Base-by-base conservation (phyloP, 64 coral and sea anemone genomes). In the Pachyseris speciosa region DNA sequence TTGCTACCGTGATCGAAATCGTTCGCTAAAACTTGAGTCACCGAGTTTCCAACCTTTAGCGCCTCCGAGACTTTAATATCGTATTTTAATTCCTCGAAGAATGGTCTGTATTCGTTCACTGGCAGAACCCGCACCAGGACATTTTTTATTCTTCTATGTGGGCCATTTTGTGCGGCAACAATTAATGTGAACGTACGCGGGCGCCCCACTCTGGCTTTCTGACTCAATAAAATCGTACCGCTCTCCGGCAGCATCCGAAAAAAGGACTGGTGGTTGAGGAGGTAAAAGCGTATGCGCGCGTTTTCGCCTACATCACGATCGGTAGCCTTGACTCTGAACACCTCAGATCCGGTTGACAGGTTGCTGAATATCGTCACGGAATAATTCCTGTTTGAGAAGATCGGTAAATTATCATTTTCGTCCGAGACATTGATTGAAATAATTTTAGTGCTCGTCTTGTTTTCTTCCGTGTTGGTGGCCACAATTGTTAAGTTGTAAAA, bases 41-140 rank as follows among this genome's bases (percentile, higher is more conserved):
- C 86, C 28, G 95, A 96, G 20, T 87, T 96, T 10, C 95, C 95
- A 47, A 89, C 57, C 52, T 84, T 85, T 32, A 96, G 61, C 6
- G 95, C 95, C 20, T 96, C 95, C 0, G 95, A 96, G 28, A 96
- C 95, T 13, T 78, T 69, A 7, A 96, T 79, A 17, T 64, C 85
- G 63, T 96, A 96, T 27, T 96, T 75, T 27, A 89, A 42, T 29
- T 83, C 80, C 45, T 93, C 74, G 67, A 96, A 96, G 64, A 84
- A 93, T 33, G 95, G 95, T 59, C 95, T 71, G 37, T 86, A 50
- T 28, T 96, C 95, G 44, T 96, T 96, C 1, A 96, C 60, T 10
- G 91, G 74, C 19, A 90, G 41, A 30, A 96, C 95, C 4, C 44
- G 45, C 22, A 96, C 65, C 16, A 42, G 61, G 7, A 96, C 72